phyloP scores from a whole-genome alignment of 2,113 vertebrate species.

The Hemiscyllium ocellatum region DNA sequence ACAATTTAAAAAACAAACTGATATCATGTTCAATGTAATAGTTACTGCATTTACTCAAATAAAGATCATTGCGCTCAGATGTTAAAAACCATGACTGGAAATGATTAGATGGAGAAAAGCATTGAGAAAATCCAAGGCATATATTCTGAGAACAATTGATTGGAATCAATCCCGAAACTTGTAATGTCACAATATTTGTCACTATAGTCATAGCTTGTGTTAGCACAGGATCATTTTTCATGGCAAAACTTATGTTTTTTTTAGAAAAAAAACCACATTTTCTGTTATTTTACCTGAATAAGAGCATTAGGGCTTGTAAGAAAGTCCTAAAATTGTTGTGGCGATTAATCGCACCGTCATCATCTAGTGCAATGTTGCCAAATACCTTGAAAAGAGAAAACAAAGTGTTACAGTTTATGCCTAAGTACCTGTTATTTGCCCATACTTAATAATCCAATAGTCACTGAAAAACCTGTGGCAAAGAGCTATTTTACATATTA shows the following conservation, averaged over 20 bases:
- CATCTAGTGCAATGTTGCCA: constrained; percentile 85
- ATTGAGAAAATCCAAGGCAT: background rate
- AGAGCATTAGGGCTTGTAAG: constrained; percentile 86
- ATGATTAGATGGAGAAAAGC: background rate
- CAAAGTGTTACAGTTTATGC: background rate
- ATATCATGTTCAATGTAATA: background rate
- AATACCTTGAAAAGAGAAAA: constrained; percentile 68
- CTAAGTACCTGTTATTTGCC: background rate
- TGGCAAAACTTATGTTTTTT: background rate
- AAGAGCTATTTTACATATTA: background rate
- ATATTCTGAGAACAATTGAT: background rate
- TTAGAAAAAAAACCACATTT: background rate
- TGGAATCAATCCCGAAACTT: background rate
- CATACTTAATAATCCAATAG: background rate
- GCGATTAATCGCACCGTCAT: constrained; percentile 80
- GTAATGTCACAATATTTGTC: background rate
- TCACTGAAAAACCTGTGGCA: background rate
- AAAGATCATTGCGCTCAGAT: background rate
- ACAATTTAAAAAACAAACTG: background rate
- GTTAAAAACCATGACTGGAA: background rate
- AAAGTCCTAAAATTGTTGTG: constrained; percentile 96
- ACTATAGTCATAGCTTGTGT: background rate
- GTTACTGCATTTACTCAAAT: background rate
- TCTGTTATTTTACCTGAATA: constrained; percentile 72
- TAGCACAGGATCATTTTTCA: background rate